These are phyloP conservation scores for Calyptomena viridis DNA, from an alignment of 2,113 vertebrate genomes.

Conservation along the genomic window DNA sequence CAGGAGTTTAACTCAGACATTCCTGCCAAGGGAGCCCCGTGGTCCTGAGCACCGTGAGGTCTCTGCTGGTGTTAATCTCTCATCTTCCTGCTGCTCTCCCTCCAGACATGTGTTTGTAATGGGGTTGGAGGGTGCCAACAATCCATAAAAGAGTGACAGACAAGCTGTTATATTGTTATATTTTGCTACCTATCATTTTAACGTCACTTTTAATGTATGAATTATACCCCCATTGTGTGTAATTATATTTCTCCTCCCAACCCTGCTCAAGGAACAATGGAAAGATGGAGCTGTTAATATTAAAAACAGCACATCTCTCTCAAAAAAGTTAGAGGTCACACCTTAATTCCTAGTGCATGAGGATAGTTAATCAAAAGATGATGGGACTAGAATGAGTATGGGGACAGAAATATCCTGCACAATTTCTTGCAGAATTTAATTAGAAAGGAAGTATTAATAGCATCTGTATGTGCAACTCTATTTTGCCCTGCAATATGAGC, in stretches of 20 bases:
- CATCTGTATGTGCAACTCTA: conserved; percentile 29
- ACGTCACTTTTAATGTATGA: conserved; percentile 54
- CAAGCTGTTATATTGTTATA: conserved; percentile 40
- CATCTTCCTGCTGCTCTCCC: not conserved
- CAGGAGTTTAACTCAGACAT: not conserved
- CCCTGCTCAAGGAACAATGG: conserved; percentile 39
- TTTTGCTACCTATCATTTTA: conserved; percentile 58
- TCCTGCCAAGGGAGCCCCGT: not conserved
- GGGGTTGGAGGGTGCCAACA: conserved; percentile 43
- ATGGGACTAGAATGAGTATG: conserved; percentile 62
- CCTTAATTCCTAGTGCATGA: conserved; percentile 64
- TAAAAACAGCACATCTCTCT: conserved; percentile 61
- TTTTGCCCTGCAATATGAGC: conserved; percentile 13
- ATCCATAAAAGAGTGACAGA: conserved; percentile 7
- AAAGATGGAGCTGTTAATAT: conserved; percentile 54
- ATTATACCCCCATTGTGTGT: conserved; percentile 62
- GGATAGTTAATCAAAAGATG: conserved; percentile 69
- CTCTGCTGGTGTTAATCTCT: not conserved
- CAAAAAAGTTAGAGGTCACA: conserved; percentile 69
- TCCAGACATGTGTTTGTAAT: not conserved
- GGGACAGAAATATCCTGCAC: conserved; percentile 60
- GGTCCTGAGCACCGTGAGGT: not conserved
- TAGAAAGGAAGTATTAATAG: conserved; percentile 69
- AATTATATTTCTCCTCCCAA: conserved; percentile 65
- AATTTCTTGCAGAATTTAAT: conserved; percentile 71